Conservation (phyloP, 2,113 vertebrate species). For the Vombatus ursinus region DNA sequence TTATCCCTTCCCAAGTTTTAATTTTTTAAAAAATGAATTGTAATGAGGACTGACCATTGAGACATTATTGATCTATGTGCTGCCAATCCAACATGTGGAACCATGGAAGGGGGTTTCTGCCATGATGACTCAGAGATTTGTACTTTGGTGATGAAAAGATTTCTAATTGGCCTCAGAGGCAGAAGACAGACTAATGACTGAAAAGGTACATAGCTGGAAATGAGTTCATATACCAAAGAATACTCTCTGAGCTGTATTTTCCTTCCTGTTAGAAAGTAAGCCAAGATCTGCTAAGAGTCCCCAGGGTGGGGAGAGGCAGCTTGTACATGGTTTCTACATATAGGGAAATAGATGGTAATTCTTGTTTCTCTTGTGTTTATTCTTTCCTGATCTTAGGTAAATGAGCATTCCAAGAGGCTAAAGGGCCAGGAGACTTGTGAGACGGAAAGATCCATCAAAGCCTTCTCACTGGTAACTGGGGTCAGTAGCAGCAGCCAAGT, state of each 20-base stretch:
- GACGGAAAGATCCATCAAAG: not conserved
- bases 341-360: not conserved
- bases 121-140: not conserved
- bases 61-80: not conserved
- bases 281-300: not conserved
- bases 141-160: not conserved
- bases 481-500: not conserved
- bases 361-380: not conserved
- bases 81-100: not conserved
- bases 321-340: not conserved
- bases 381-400: not conserved
- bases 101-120: not conserved
- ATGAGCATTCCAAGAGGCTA: not conserved
- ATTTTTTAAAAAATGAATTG: not conserved
- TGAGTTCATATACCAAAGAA: not conserved
- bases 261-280: not conserved
- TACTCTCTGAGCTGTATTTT: not conserved
- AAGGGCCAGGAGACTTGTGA: not conserved
- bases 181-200: not conserved
- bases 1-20: not conserved
- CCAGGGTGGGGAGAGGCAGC: not conserved
- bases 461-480: not conserved
- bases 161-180: not conserved
- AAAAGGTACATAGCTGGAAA: not conserved
- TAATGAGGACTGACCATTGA: not conserved